Evolutionary conservation across 2,113 vertebrate species (phyloP), one percentile per base, ranked within the genome.

Genomic region (Ophiodon elongatus): DNA sequence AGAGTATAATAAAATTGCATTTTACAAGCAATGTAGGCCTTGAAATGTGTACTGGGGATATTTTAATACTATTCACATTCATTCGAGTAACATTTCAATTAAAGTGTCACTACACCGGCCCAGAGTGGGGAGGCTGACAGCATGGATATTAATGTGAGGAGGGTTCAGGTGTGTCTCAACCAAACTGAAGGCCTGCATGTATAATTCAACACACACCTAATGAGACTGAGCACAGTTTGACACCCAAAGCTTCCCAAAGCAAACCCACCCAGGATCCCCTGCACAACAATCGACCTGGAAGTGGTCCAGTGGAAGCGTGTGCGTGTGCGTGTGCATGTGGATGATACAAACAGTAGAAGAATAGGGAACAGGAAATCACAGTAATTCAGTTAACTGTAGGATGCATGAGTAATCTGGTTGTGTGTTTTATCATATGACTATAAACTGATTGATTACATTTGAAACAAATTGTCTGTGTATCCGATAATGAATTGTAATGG

Each of bases 91-190:
- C 78, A 52, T 66, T 64, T 69, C 21, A 17, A 47, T 68, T 73
- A 31, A 71, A 59, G 59, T 0, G 15, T 64, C 41, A 80, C 57
- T 27, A 4, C 71, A 79, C 47, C 13, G 8, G 17, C 47, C 35
- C 13, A 2, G 15, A 50, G n/a, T 15, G 54, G 11, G 57, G 56
- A 23, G 39, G 17, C 54, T 64, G 72, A 76, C 69, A 76, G 59
- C 62, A 35, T 2, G n/a, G 64, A 25, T 50, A 15, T 60, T 74
- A 59, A 76, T 52, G 68, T 54, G 67, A 74, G 70, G 70, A 77
- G 69, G 47, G 50, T 33, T 85, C 71, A 80, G 80, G 80, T 87
- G 81, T 79, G 63, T 74, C 43, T 63, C 56, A 79, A 59, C 45
- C 59, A 25, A 66, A 45, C 75, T 70, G n/a, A 70, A 76, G 68